Evolutionary conservation across 2,797 vertebrate species (phyloP).

Genomic region (Pelochelys cantorii): DNA sequence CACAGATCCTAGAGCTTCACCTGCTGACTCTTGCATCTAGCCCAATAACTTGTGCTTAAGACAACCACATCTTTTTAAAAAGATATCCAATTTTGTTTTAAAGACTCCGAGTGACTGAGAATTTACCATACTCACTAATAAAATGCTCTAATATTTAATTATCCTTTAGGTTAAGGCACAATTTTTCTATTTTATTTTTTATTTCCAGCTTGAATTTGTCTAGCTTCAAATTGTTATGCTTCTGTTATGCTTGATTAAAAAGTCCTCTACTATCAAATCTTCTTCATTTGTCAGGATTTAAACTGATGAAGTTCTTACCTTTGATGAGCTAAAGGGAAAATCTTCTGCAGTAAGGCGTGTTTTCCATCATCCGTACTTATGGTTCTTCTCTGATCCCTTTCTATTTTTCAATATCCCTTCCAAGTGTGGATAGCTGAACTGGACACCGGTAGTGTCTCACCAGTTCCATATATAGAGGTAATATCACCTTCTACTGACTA

Average conservation of each 20-base stretch:
- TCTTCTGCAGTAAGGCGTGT: not conserved
- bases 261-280: slow-evolving; percentile 1
- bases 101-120: not conserved
- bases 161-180: not conserved
- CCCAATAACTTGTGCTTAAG: not conserved
- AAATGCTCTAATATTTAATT: slow-evolving; percentile 21
- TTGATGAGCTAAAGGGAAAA: not conserved
- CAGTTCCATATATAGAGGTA: not conserved
- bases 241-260: slow-evolving; percentile 21
- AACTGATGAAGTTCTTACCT: not conserved
- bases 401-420: not conserved
- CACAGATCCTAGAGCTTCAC: not conserved
- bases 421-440: slow-evolving; percentile 19
- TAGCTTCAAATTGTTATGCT: not conserved
- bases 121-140: not conserved
- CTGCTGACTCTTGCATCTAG: not conserved
- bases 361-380: slow-evolving; percentile 23
- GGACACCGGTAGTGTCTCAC: not conserved
- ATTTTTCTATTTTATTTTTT: not conserved
- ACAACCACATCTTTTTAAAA: not conserved
- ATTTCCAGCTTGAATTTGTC: slow-evolving; percentile 10
- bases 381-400: not conserved
- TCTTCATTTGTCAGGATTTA: not conserved
- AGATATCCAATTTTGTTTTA: not conserved
- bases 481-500: slow-evolving; percentile 8